A percentile compares a stretch with the other conserved stretches of the same genome.
These are phyloP conservation scores for Lytechinus variegatus DNA, from an alignment of 35 echinoderm and acorn worm genomes.

Conservation along the genomic window DNA sequence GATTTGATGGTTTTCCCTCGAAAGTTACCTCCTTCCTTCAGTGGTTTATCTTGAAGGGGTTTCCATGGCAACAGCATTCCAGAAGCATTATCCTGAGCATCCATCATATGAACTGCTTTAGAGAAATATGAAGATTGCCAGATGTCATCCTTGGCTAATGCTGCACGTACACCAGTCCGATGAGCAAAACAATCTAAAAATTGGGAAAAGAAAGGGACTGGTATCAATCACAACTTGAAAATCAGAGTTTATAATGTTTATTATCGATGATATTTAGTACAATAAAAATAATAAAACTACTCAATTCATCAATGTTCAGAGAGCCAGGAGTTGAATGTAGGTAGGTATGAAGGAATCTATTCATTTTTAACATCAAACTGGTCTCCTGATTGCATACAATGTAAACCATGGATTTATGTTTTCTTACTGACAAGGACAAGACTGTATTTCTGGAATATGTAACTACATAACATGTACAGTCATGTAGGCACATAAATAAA, in stretches of 20 bases:
- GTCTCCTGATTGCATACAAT: too few relatives aligned
- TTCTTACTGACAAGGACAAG: too few relatives aligned
- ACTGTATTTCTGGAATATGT: too few relatives aligned
- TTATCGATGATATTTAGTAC: neutral
- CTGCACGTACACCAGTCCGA: conserved; percentile 55
- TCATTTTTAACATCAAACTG: too few relatives aligned
- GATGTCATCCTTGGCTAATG: conserved; percentile 20
- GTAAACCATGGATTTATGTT: too few relatives aligned
- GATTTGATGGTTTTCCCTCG: neutral
- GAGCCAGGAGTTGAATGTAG: too few relatives aligned
- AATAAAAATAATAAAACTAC: neutral
- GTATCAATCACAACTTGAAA: neutral
- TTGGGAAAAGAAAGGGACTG: neutral
- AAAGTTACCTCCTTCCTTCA: conserved; percentile 62
- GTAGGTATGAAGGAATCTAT: too few relatives aligned
- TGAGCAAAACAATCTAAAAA: conserved; percentile 62
- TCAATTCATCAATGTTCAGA: neutral
- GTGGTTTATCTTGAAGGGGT: conserved; percentile 48
- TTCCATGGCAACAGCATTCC: conserved; percentile 38
- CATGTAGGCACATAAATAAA: too few relatives aligned
- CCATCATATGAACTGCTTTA: neutral
- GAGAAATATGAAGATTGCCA: conserved; percentile 50
- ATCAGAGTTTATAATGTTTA: too few relatives aligned
- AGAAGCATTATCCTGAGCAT: conserved; percentile 55
- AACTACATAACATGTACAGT: too few relatives aligned